Percentiles rank a stretch among this genome's conserved stretches.
These are phyloP conservation scores for Limosa lapponica DNA, from an alignment of 2,797 vertebrate genomes.

Conservation along the genomic window DNA sequence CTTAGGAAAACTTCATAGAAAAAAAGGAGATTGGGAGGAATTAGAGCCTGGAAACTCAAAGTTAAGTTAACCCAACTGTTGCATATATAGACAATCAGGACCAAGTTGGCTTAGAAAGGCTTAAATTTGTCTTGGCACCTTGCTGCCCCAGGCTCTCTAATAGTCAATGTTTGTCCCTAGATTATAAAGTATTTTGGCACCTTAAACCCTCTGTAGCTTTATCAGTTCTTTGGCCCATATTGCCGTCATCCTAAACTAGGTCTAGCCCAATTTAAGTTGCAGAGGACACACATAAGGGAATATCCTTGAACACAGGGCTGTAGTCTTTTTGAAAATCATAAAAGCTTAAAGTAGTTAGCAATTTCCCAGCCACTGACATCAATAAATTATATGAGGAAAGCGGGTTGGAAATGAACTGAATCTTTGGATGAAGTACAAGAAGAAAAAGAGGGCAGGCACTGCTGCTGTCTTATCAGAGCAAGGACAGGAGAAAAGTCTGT, in stretches of 20 bases:
- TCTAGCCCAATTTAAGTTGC: conserved; percentile 12
- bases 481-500: neutral
- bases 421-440: neutral
- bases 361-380: conserved; percentile 27
- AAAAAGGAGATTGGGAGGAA: neutral
- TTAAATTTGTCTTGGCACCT: neutral
- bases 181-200: neutral
- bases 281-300: conserved; percentile 37
- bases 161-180: neutral
- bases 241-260: conserved; percentile 29
- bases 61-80: neutral
- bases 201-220: neutral
- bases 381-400: conserved; percentile 56
- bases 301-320: neutral
- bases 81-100: neutral
- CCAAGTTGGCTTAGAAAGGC: neutral
- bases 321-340: neutral
- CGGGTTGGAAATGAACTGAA: neutral
- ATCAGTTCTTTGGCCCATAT: conserved; percentile 11
- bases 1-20: neutral
- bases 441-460: conserved; percentile 5
- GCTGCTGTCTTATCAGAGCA: neutral
- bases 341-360: conserved; percentile 44
- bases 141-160: neutral
- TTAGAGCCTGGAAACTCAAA: neutral